Evolutionary conservation across 37 sponge, comb jelly and placozoan species (phyloP).

Genomic region (Halichondria panicea): DNA sequence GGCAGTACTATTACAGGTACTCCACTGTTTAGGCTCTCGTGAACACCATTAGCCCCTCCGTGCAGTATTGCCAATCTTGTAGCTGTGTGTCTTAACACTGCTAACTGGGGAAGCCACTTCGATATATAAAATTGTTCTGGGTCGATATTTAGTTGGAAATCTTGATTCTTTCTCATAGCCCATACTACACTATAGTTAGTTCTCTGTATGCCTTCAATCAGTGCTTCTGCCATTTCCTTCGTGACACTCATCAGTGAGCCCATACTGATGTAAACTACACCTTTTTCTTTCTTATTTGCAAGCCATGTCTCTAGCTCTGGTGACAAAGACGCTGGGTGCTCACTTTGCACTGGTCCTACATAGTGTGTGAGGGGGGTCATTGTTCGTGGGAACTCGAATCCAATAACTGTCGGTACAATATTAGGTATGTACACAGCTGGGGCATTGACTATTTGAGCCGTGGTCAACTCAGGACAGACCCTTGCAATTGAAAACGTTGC

Average conservation of each 20-base stretch:
- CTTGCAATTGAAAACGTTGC: too few relatives aligned
- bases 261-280: conserved; percentile 75
- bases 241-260: conserved; percentile 9
- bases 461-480: background rate
- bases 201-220: conserved; percentile 21
- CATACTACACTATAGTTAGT: conserved; percentile 38
- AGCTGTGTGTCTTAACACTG: conserved; percentile 28
- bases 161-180: conserved; percentile 34
- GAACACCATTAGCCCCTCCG: conserved; percentile 57
- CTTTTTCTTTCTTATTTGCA: background rate
- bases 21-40: conserved; percentile 49
- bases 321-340: background rate
- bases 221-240: conserved; percentile 9
- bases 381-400: conserved; percentile 39
- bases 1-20: conserved; percentile 56
- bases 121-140: conserved; percentile 31
- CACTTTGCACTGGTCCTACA: conserved; percentile 30
- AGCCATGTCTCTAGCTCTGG: conserved; percentile 39
- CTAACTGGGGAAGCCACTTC: conserved; percentile 48
- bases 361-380: conserved; percentile 28
- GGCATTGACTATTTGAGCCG: background rate
- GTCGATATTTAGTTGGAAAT: conserved; percentile 17
- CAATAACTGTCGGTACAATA: conserved; percentile 29
- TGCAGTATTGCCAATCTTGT: conserved; percentile 45
- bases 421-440: conserved; percentile 4